A percentile compares a stretch with the other conserved stretches of the same genome.
These are phyloP conservation scores for Diachrysia chrysitis DNA, from an alignment of 2,888 invertebrate genomes.

Conservation along the genomic window DNA sequence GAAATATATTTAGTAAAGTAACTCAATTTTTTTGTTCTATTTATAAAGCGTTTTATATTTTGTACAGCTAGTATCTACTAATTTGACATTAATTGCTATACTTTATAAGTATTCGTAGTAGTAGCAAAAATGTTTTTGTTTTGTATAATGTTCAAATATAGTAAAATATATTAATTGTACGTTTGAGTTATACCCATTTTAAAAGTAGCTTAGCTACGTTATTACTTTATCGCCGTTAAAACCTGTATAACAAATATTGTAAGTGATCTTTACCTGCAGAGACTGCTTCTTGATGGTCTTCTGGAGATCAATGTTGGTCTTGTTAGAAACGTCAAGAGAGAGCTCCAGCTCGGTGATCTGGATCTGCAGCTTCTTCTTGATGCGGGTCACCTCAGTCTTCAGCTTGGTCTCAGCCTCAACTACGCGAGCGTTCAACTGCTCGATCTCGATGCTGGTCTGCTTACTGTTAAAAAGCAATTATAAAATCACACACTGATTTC, in stretches of 20 bases:
- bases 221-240: too few species aligned
- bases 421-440: slow-evolving; percentile 97
- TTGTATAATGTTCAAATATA: too few species aligned
- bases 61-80: too few species aligned
- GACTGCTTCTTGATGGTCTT: slow-evolving; percentile 99
- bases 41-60: too few species aligned
- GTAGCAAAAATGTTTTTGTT: too few species aligned
- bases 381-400: slow-evolving; percentile 98
- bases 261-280: slow-evolving; percentile 90
- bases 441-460: slow-evolving; percentile 99
- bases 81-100: too few species aligned
- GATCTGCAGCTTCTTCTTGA: slow-evolving; percentile 99
- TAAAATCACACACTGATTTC: slow-evolving; percentile 18
- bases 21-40: too few species aligned
- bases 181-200: too few species aligned
- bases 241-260: background rate
- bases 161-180: too few species aligned
- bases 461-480: slow-evolving; percentile 91
- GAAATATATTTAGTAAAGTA: too few species aligned
- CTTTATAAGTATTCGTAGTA: too few species aligned
- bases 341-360: slow-evolving; percentile 99
- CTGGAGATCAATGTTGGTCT: slow-evolving; percentile 98
- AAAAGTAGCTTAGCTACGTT: too few species aligned
- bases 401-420: slow-evolving; percentile 98
- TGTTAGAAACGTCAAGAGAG: slow-evolving; percentile 99